phyloP scores from a whole-genome alignment of 2,797 vertebrate genomes.

The Pelochelys cantorii region DNA sequence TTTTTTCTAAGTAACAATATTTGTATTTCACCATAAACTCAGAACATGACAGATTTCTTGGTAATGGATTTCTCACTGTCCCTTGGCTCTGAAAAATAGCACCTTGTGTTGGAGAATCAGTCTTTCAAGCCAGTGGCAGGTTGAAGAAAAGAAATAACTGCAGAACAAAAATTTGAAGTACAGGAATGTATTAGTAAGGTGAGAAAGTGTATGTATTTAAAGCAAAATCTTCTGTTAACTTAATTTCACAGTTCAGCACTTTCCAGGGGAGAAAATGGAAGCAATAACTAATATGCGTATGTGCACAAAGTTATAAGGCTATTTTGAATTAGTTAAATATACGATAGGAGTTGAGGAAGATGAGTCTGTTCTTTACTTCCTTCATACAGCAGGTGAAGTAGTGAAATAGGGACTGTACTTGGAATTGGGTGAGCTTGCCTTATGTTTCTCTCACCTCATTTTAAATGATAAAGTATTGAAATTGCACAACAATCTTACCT shows the following conservation, averaged over 20 bases:
- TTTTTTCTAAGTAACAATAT: neutral
- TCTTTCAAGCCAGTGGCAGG: neutral
- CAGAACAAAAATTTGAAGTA: neutral
- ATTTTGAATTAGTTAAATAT: neutral
- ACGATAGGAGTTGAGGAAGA: neutral
- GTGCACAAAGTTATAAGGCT: neutral
- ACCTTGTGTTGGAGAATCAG: neutral
- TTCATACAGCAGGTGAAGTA: neutral
- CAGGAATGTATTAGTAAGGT: neutral
- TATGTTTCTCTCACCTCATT: neutral
- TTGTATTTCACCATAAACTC: neutral
- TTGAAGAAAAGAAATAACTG: neutral
- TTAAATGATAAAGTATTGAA: neutral
- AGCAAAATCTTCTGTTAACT: neutral
- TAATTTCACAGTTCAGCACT: neutral
- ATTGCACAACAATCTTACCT: neutral
- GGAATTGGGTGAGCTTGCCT: neutral
- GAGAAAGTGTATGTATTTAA: neutral
- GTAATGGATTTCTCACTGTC: neutral
- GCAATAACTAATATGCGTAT: neutral
- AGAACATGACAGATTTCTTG: neutral
- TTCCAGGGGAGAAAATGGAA: neutral
- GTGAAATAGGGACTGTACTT: neutral
- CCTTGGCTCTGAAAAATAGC: neutral
- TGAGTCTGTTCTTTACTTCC: neutral